Evolutionary conservation across 2,113 vertebrate genomes (phyloP).

Genomic region (Ochotona curzoniae): DNA sequence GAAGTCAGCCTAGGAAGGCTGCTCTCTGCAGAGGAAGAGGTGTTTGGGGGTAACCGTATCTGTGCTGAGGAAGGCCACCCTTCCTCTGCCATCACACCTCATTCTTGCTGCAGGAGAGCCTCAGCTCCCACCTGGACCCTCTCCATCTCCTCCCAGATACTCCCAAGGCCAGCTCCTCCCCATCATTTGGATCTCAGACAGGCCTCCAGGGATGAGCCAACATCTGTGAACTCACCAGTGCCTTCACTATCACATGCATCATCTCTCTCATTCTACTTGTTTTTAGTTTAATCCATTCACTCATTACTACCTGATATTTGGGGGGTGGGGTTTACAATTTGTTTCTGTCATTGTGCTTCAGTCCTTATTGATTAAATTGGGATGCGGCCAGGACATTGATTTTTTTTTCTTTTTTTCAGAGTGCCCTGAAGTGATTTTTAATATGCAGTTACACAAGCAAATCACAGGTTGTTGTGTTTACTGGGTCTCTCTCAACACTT

Average conservation of each 20-base stretch:
- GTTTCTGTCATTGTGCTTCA: not conserved
- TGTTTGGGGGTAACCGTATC: not conserved
- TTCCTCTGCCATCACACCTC: not conserved
- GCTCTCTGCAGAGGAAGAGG: not conserved
- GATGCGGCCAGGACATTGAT: not conserved
- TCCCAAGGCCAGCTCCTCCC: not conserved
- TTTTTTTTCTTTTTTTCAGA: not conserved
- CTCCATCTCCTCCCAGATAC: not conserved
- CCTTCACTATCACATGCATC: fast-evolving
- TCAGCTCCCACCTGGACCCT: not conserved
- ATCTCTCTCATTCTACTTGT: not conserved
- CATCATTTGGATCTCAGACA: constrained; percentile 29
- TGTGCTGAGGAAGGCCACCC: not conserved
- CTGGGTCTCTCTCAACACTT: constrained; percentile 8
- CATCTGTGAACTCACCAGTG: not conserved
- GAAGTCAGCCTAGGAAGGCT: not conserved
- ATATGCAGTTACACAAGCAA: not conserved
- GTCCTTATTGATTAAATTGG: not conserved
- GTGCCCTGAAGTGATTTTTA: not conserved
- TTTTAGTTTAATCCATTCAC: not conserved
- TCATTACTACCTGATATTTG: not conserved
- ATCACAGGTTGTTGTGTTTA: constrained; percentile 4
- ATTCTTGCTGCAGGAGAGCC: not conserved
- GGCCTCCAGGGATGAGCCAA: not conserved
- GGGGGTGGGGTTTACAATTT: not conserved